Conservation (phyloP, 2,888 invertebrate genomes). For the Xestia sexstrigata region DNA sequence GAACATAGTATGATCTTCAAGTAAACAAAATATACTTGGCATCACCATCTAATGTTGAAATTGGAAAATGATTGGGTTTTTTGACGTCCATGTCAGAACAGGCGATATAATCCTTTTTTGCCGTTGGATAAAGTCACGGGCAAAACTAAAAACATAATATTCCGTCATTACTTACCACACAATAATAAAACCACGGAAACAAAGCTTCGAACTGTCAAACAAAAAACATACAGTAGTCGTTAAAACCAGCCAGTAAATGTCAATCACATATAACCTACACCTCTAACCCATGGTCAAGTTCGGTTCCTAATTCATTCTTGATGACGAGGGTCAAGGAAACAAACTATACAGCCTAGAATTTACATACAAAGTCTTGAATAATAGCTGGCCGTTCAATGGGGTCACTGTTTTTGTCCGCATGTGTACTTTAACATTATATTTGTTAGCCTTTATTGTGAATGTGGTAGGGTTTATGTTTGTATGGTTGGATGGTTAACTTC, state of each 20-base stretch:
- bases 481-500: slow-evolving; percentile 2
- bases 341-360: slow-evolving; percentile 78
- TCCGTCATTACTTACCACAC: slow-evolving; percentile 1
- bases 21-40: not conserved
- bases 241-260: slow-evolving; percentile 73
- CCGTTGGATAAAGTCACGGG: not conserved
- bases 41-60: no score
- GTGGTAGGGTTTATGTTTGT: slow-evolving; percentile 33
- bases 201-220: slow-evolving; percentile 59
- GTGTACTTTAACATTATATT: slow-evolving; percentile 6
- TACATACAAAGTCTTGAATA: slow-evolving; percentile 86
- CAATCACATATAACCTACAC: slow-evolving; percentile 81
- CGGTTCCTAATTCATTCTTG: slow-evolving; percentile 85
- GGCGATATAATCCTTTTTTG: no score
- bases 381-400: slow-evolving; percentile 80
- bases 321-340: slow-evolving; percentile 81
- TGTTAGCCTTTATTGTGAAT: slow-evolving; percentile 24
- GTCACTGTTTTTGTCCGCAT: slow-evolving; percentile 81
- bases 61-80: no score
- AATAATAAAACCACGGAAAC: slow-evolving; percentile 55
- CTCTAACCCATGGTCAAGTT: slow-evolving; percentile 87
- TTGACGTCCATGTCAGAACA: no score
- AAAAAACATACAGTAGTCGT: slow-evolving; percentile 72
- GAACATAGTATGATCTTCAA: not conserved
- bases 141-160: not conserved